Evolutionary conservation across 2,888 invertebrate species (phyloP).

Genomic region (Sinodicranocentrus sp.): DNA sequence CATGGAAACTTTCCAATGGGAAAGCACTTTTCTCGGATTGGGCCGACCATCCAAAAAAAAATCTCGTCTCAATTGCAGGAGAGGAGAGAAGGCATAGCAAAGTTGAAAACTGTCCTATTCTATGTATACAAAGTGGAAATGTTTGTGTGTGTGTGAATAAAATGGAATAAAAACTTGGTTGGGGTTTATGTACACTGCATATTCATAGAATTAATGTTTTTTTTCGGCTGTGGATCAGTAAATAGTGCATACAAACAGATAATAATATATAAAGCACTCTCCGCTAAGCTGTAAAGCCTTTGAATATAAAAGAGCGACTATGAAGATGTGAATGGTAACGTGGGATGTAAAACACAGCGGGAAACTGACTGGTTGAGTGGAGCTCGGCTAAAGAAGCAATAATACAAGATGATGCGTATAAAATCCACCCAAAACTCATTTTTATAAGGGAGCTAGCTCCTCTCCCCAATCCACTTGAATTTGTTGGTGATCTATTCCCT

Average conservation of each 20-base stretch:
- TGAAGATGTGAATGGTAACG: conserved; percentile 15
- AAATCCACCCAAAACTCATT: conserved; percentile 5
- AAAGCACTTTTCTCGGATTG: no score
- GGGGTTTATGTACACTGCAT: background rate
- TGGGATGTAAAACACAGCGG: conserved; percentile 48
- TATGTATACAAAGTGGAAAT: no score
- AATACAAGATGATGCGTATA: conserved; percentile 38
- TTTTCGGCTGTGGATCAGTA: conserved; percentile 41
- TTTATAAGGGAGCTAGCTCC: background rate
- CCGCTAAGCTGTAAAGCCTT: background rate
- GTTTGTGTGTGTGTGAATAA: no score
- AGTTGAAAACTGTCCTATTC: no score
- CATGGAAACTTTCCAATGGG: no score
- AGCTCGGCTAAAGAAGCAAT: conserved; percentile 9
- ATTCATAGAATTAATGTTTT: conserved; percentile 42
- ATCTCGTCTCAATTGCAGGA: no score
- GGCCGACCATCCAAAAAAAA: no score
- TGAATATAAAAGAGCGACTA: background rate
- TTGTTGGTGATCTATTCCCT: no score
- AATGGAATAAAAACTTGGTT: no score
- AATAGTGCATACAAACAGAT: conserved; percentile 35
- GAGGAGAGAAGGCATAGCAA: no score
- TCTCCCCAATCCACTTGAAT: background rate
- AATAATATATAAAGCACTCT: conserved; percentile 19
- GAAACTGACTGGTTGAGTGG: background rate